These are phyloP conservation scores for Drosophila pseudoobscura DNA, from an alignment of 1,140 invertebrate genomes.

Conservation along the genomic window DNA sequence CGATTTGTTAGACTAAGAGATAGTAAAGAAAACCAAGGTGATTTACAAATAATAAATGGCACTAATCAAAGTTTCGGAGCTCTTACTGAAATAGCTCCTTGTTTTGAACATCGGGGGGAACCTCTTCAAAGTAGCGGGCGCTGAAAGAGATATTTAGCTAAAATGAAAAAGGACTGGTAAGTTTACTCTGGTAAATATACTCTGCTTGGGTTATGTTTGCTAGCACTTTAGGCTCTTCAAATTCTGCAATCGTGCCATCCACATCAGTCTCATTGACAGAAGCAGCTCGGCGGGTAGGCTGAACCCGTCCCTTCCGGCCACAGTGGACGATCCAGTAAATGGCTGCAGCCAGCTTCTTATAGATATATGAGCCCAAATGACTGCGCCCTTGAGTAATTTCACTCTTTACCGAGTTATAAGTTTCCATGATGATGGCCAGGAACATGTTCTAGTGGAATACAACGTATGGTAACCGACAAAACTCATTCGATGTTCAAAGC, in stretches of 20 bases:
- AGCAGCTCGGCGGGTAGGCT: too few relatives aligned
- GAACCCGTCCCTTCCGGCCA: conserved; percentile 31
- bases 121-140: conserved; percentile 53
- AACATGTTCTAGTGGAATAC: conserved; percentile 89
- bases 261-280: not conserved
- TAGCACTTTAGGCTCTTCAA: conserved; percentile 13
- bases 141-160: conserved; percentile 6
- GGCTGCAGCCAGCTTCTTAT: conserved; percentile 37
- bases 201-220: too few relatives aligned
- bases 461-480: too few relatives aligned
- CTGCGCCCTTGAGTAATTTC: conserved; percentile 85
- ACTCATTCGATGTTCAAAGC: not conserved
- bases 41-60: too few relatives aligned
- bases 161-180: too few relatives aligned
- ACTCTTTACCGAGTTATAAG: conserved; percentile 88
- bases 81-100: conserved; percentile 59
- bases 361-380: conserved; percentile 63
- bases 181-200: too few relatives aligned
- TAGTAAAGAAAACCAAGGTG: not conserved
- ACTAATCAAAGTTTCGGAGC: too few relatives aligned
- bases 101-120: conserved; percentile 37
- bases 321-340: conserved; percentile 41
- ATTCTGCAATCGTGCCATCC: not conserved
- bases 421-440: conserved; percentile 92
- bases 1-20: conserved; percentile 61